A percentile compares a stretch with the other conserved stretches of the same genome.
These are phyloP conservation scores for Proterorhinus semilunaris DNA, from an alignment of 2,113 vertebrate genomes.

Conservation along the genomic window DNA sequence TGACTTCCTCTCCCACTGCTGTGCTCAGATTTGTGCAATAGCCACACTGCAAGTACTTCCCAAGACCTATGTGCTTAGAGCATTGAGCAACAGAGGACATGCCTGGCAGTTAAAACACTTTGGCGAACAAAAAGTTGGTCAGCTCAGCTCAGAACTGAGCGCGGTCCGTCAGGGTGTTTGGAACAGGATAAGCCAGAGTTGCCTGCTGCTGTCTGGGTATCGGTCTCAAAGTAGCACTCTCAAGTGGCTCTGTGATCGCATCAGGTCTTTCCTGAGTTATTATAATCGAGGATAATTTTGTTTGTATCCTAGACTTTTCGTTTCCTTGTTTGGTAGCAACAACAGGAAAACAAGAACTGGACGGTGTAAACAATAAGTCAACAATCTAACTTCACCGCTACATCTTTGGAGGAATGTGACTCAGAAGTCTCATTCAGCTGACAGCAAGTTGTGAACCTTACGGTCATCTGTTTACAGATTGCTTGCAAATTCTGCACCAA, in stretches of 20 bases:
- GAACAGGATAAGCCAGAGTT: constrained; percentile 40
- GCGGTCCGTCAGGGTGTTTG: constrained; percentile 22
- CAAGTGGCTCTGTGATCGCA: constrained; percentile 9
- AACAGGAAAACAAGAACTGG: not conserved
- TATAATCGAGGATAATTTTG: constrained; percentile 23
- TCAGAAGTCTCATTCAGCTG: not conserved
- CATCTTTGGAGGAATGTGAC: not conserved
- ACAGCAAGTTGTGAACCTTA: constrained; percentile 1
- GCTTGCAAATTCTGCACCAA: not conserved
- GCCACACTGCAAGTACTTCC: constrained; percentile 17
- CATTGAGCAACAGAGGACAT: constrained; percentile 50
- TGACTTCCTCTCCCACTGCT: constrained; percentile 53
- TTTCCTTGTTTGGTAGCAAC: constrained; percentile 13
- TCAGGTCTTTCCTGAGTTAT: constrained; percentile 39
- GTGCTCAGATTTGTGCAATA: constrained; percentile 41
- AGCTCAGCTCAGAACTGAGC: not conserved
- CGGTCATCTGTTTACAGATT: constrained; percentile 9
- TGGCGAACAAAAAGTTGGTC: constrained; percentile 29
- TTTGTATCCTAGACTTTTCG: constrained; percentile 20
- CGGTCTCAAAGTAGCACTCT: constrained; percentile 34
- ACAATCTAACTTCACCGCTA: not conserved
- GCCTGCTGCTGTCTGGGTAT: constrained; percentile 22
- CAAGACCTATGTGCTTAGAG: constrained; percentile 23
- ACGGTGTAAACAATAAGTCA: not conserved
- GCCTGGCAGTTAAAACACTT: constrained; percentile 22